A percentile compares a stretch with the other conserved stretches of the same genome.
These are phyloP conservation scores for Paramormyrops hopkinsi DNA, from an alignment of 2,797 vertebrate genomes.

Conservation along the genomic window DNA sequence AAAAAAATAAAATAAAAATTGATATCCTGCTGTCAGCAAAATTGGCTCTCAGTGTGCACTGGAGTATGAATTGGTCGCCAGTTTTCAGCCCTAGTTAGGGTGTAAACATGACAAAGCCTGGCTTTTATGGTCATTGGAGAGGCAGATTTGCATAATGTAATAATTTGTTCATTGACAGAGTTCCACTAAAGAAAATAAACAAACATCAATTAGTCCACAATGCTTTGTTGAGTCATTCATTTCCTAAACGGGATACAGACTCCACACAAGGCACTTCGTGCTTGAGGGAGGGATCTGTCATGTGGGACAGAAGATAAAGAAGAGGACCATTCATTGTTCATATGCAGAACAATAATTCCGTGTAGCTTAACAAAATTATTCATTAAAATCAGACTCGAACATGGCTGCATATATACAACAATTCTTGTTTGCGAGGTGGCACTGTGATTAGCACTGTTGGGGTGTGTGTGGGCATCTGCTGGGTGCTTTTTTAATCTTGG, in stretches of 20 bases:
- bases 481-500: background rate
- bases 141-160: constrained; percentile 36
- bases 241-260: background rate
- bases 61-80: background rate
- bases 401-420: background rate
- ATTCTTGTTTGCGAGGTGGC: background rate
- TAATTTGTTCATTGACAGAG: constrained; percentile 36
- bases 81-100: constrained; percentile 20
- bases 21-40: background rate
- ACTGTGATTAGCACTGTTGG: background rate
- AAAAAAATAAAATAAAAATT: background rate
- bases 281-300: background rate
- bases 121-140: constrained; percentile 32
- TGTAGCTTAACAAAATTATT: background rate
- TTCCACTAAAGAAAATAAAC: constrained; percentile 25
- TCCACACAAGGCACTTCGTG: too few relatives aligned
- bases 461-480: background rate
- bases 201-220: constrained; percentile 35
- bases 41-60: background rate
- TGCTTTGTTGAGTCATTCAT: background rate
- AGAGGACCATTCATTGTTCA: background rate
- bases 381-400: background rate
- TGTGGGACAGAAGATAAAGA: background rate
- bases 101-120: constrained; percentile 18
- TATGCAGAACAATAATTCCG: background rate